phyloP scores from a whole-genome alignment of 64 coral and sea anemone species.

The Montipora efflorescens region DNA sequence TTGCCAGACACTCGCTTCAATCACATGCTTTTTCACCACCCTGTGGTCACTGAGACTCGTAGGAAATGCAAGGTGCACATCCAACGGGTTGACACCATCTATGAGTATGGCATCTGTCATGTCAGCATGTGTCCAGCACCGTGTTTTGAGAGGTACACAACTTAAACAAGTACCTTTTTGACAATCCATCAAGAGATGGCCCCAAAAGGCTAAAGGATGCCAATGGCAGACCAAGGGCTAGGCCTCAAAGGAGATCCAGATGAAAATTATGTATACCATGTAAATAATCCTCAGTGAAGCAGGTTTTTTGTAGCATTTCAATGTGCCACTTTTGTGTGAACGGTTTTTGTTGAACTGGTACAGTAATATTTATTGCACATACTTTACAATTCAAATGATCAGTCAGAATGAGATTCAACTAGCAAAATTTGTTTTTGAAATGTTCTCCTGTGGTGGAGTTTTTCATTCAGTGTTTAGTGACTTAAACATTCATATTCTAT shows the following conservation, averaged over 20 bases:
- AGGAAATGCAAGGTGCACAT: background rate
- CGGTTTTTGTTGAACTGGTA: no score
- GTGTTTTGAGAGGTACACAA: background rate
- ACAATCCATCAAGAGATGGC: background rate
- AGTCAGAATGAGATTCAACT: no score
- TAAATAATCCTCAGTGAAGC: no score
- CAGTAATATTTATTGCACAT: no score
- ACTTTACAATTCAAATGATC: no score
- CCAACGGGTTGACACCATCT: background rate
- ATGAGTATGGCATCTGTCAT: background rate
- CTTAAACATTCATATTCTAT: no score
- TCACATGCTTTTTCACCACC: background rate
- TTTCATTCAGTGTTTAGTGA: no score
- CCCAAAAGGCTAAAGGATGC: slow-evolving; percentile 23
- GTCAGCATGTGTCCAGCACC: slow-evolving; percentile 28
- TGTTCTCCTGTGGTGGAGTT: no score
- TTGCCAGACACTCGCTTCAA: slow-evolving; percentile 20
- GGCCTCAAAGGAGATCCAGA: background rate
- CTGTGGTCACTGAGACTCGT: background rate
- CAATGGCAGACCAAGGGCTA: slow-evolving; percentile 28
- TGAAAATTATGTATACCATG: no score
- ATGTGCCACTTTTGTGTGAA: no score
- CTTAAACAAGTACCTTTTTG: background rate
- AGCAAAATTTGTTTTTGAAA: no score
- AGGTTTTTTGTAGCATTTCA: no score